Base-by-base conservation (phyloP, 2,888 invertebrate genomes). In the Agrotis puta region DNA sequence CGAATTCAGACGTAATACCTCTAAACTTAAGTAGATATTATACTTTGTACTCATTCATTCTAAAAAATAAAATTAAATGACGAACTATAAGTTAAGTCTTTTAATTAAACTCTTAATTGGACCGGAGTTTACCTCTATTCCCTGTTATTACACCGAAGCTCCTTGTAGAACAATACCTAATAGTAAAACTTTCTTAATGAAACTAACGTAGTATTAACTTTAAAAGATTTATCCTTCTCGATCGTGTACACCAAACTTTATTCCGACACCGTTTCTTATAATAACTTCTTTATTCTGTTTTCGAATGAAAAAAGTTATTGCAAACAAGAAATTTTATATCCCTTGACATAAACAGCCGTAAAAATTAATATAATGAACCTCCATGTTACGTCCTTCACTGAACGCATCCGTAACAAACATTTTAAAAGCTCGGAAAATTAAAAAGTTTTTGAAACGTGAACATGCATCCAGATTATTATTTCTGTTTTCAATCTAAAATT, bases 21-120 rank as follows among this genome's bases (percentile, higher is more conserved):
- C 9, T 9, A 0, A 11, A 39, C 11, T 9, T 56, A 33, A 1
- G 0, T n/a, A 5, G 11, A n/a, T 33, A 1, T 27, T 27, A n/a
- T 13, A 13, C 4, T 33, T 13, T 54, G n/a, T n/a, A 13, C n/a
- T n/a, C n/a, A 14, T n/a, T 56, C 18, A n/a, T 56, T 33, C 27
- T 4, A 33, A 33, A 3, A 48, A 22, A 16, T 39, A 27, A 6
- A 61, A 56, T 14, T 13, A 7, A 14, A 24, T 13, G 13, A 14
- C 20, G 2, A 27, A 24, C 22, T 47, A 0, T 13, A 71, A 47
- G 13, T 47, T 13, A 64, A 56, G 53, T 58, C 20, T 80, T 51
- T 54, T 65, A 62, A 57, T 74, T 59, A 62, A 74, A 70, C n/a
- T 51, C 45, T 54, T 80, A 80, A 72, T 76, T 59, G 67, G 43